Evolutionary conservation across 2,113 vertebrate species (phyloP).

Genomic region (Chlorodrepanis virens): DNA sequence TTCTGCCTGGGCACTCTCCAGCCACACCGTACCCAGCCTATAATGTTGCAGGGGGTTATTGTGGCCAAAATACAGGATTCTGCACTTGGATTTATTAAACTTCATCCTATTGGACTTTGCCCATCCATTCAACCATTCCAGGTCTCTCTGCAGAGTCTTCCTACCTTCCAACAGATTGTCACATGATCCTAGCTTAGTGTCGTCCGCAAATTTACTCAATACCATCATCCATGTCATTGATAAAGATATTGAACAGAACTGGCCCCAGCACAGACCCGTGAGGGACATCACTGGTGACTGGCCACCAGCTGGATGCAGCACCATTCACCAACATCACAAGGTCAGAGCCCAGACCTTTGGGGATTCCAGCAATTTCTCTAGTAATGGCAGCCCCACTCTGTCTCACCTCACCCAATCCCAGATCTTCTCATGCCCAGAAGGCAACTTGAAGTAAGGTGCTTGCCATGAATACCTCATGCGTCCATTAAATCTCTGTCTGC

Average conservation of each 20-base stretch:
- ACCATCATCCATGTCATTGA: background rate
- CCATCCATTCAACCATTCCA: too few relatives aligned
- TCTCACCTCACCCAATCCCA: background rate
- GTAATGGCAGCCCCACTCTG: background rate
- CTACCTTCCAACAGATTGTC: too few relatives aligned
- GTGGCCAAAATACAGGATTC: background rate
- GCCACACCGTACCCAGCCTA: rapidly evolving
- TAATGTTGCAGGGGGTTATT: background rate
- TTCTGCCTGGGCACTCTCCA: background rate
- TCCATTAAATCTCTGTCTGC: background rate
- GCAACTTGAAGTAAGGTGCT: background rate
- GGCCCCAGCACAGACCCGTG: background rate
- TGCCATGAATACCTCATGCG: background rate
- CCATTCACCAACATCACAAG: background rate
- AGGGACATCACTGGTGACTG: background rate
- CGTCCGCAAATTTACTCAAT: background rate
- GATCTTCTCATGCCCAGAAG: background rate
- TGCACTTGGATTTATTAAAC: background rate
- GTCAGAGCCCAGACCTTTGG: background rate
- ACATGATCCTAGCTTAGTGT: too few relatives aligned
- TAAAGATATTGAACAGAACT: background rate
- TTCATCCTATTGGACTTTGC: background rate
- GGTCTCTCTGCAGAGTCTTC: too few relatives aligned
- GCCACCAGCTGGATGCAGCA: background rate
- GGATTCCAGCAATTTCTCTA: background rate